Evolutionary conservation across 2,888 invertebrate genomes (phyloP).

Genomic region (Ametastegia equiseti): DNA sequence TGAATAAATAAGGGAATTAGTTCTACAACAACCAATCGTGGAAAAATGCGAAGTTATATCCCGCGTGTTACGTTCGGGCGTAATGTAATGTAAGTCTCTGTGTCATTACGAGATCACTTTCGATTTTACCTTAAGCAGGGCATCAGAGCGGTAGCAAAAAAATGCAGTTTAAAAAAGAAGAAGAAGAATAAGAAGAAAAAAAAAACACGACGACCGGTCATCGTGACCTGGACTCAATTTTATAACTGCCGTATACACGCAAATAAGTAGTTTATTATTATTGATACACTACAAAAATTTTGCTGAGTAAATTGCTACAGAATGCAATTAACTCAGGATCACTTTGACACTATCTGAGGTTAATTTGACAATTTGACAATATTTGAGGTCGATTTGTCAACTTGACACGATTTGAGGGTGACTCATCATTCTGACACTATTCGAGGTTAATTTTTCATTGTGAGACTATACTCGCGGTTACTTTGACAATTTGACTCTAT

Average conservation of each 20-base stretch:
- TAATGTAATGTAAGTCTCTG: not conserved
- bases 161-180: conserved; percentile 6
- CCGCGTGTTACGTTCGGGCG: not conserved
- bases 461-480: too few species aligned
- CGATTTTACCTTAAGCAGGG: not conserved
- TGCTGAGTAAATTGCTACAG: too few species aligned
- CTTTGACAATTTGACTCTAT: too few species aligned
- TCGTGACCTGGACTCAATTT: not conserved
- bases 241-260: not conserved
- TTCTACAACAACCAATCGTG: not conserved
- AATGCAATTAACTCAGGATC: too few species aligned
- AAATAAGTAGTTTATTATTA: not conserved
- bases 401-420: too few species aligned
- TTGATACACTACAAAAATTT: too few species aligned
- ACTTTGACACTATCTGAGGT: too few species aligned
- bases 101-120: conserved; percentile 32
- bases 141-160: not conserved
- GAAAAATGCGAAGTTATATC: not conserved
- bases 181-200: not conserved
- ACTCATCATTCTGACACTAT: too few species aligned
- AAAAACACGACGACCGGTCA: not conserved
- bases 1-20: not conserved
- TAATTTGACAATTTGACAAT: too few species aligned
- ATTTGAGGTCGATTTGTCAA: too few species aligned
- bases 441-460: too few species aligned